These are phyloP conservation scores for Cremastobaeus sp. DNA, from an alignment of 2,888 invertebrate genomes.

Conservation along the genomic window DNA sequence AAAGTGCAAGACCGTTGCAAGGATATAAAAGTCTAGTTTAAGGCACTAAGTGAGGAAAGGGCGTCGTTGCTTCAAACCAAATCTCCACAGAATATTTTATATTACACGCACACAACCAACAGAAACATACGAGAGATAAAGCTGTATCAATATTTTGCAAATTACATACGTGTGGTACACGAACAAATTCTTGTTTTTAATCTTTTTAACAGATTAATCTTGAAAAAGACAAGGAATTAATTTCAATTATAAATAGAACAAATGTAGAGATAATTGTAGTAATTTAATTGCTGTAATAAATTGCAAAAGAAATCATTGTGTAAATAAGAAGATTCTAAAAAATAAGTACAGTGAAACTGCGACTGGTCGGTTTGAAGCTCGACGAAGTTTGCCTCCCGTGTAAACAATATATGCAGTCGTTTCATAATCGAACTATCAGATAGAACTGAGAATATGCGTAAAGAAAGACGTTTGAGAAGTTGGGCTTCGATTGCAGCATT, in stretches of 20 bases:
- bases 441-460: conserved; percentile 34
- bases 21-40: conserved; percentile 50
- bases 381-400: conserved; percentile 17
- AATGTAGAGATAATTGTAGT: no score
- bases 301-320: conserved; percentile 26
- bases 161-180: conserved; percentile 40
- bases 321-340: conserved; percentile 30
- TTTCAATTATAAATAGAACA: no score
- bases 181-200: conserved; percentile 28
- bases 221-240: no score
- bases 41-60: conserved; percentile 60
- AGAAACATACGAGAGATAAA: conserved; percentile 21
- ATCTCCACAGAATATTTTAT: conserved; percentile 26
- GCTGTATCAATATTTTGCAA: conserved; percentile 29
- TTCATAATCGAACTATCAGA: conserved; percentile 35
- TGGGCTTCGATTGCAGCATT: conserved; percentile 45
- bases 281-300: conserved; percentile 21
- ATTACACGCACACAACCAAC: conserved; percentile 26
- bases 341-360: conserved; percentile 21
- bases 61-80: conserved; percentile 11
- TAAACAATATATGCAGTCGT: conserved; percentile 21
- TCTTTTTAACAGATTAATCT: conserved; percentile 9
- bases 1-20: conserved; percentile 41
- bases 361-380: conserved; percentile 22
- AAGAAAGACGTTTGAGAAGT: conserved; percentile 16